Base-by-base conservation (phyloP, 2,113 vertebrate genomes). In the Planiliza haematocheilus region DNA sequence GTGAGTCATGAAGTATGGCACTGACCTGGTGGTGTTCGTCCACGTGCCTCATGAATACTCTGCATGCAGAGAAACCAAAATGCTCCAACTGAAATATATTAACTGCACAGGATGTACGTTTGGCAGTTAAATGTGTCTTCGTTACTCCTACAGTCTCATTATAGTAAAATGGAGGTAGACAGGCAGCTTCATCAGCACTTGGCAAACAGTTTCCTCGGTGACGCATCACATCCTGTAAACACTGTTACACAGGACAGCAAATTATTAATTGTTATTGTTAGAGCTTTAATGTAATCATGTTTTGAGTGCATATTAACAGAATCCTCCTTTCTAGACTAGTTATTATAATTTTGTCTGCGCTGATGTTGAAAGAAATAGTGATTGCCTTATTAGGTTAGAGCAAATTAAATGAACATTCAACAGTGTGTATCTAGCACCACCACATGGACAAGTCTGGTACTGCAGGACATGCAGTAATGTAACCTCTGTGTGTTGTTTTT, bases 361-460 rank as follows among this genome's bases (percentile, higher is more conserved):
- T 8, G 18, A 50, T 34, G 7, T 24, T 12, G 4, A 10, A 9
- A 16, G 34, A 36, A 57, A 10, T 13, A 46, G 45, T 24, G 62
- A 46, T 66, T 21, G 69, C 78, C 78, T 72, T 67, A 63, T 84
- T 62, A 57, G 73, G 70, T 75, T 61, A n/a, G 2, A 74, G 4
- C 36, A 72, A 56, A 77, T 38, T 16, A 43, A 8, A 41, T 34
- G 45, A 57, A 41, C 21, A 3, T 4, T 2, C n/a, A 66, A 52
- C 2, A 9, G 24, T 49, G 3, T 75, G 75, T 52, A 17, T 74
- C 9, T 55, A 57, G 49, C 46, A 6, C 86, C 86, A 49, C 52
- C 85, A 18, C 2, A 17, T 86, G 88, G 84, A 48, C 5, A 2
- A 7, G 10, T 30, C 6, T 2, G 42, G 73, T 72, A 76, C 45